phyloP scores from a whole-genome alignment of 1,140 invertebrate genomes.

The Apocrypta bakeri region DNA sequence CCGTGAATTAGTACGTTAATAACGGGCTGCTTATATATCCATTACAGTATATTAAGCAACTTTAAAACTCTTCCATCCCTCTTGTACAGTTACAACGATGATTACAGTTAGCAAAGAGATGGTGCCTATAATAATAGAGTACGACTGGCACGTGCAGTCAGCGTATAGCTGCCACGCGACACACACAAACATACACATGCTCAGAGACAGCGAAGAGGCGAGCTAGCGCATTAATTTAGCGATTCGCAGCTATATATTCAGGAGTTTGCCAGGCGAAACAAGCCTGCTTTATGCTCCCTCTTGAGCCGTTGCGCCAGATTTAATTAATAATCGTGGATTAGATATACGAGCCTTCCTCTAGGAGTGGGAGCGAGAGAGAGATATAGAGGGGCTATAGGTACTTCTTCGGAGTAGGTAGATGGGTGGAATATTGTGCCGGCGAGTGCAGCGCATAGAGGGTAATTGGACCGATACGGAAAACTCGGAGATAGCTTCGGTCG shows the following conservation, averaged over 20 bases:
- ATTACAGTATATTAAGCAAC: not conserved
- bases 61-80: not conserved
- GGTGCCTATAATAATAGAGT: conserved; percentile 38
- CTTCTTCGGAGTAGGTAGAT: not conserved
- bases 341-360: conserved; percentile 60
- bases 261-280: conserved; percentile 63
- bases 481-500: conserved; percentile 55
- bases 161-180: no score
- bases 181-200: no score
- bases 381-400: not conserved
- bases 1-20: not conserved
- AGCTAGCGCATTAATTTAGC: conserved; percentile 61
- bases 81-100: not conserved
- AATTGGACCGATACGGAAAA: conserved; percentile 67
- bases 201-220: not conserved
- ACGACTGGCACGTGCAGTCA: conserved; percentile 12
- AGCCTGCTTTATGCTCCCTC: conserved; percentile 57
- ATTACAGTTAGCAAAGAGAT: conserved; percentile 38
- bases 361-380: conserved; percentile 38
- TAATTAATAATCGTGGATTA: conserved; percentile 68
- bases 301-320: conserved; percentile 54
- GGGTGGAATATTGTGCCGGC: not conserved
- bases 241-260: conserved; percentile 63
- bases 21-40: not conserved
- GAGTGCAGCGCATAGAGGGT: conserved; percentile 35